Evolutionary conservation across 2,888 invertebrate species (phyloP).

Genomic region (Periphyllus acericola): DNA sequence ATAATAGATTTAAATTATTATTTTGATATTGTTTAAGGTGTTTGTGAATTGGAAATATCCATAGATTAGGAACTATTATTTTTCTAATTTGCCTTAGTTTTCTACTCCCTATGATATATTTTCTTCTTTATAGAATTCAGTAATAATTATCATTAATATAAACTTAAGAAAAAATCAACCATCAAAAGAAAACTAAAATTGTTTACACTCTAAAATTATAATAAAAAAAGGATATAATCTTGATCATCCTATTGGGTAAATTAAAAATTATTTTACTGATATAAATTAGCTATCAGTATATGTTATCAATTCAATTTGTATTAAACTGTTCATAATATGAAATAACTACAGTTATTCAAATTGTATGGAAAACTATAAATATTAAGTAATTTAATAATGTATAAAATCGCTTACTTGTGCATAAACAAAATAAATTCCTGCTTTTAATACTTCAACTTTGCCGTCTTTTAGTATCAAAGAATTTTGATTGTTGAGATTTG

Average conservation of each 20-base stretch:
- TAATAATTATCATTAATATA: background rate
- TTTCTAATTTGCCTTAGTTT: background rate
- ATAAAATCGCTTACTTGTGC: constrained; percentile 57
- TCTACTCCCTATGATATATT: background rate
- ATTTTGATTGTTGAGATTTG: background rate
- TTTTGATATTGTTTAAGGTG: too few relatives aligned
- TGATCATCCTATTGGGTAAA: background rate
- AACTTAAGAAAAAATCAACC: too few relatives aligned
- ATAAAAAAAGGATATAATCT: background rate
- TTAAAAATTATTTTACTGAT: background rate
- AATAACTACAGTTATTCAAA: too few relatives aligned
- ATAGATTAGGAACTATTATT: too few relatives aligned
- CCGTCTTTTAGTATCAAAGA: constrained; percentile 55
- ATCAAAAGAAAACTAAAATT: background rate
- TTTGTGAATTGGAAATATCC: too few relatives aligned
- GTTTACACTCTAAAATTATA: background rate
- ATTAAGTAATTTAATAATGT: background rate
- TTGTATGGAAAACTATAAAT: background rate
- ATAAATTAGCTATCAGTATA: too few relatives aligned
- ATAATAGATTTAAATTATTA: too few relatives aligned
- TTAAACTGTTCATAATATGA: too few relatives aligned
- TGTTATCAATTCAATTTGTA: too few relatives aligned
- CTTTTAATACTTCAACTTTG: constrained; percentile 45
- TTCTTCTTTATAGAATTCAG: background rate
- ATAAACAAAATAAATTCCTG: constrained; percentile 61